Evolutionary conservation across 2,113 vertebrate species (phyloP).

Genomic region (Ranitomeya variabilis): DNA sequence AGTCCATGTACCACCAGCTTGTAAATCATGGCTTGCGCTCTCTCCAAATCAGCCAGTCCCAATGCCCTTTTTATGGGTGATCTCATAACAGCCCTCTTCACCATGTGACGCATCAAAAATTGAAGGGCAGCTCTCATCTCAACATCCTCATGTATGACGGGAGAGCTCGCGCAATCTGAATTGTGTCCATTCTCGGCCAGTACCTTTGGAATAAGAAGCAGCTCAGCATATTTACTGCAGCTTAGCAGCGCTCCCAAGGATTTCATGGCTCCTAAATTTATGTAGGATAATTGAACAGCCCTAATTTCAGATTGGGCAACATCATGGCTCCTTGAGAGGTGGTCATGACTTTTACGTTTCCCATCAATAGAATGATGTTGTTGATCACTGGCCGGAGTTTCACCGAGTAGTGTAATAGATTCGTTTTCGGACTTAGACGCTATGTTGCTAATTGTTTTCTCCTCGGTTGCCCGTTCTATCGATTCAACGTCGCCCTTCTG

Average conservation of each 20-base stretch:
- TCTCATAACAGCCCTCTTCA: conserved; percentile 93
- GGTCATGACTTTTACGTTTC: conserved; percentile 82
- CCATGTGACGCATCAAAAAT: conserved; percentile 98
- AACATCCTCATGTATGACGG: conserved; percentile 87
- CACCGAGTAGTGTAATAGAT: conserved; percentile 77
- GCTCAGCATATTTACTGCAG: conserved; percentile 95
- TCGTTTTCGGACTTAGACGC: conserved; percentile 84
- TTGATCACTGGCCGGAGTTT: conserved; percentile 66
- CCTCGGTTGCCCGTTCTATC: conserved; percentile 81
- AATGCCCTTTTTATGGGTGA: conserved; percentile 91
- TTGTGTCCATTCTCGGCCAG: conserved; percentile 90
- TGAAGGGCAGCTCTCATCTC: conserved; percentile 93
- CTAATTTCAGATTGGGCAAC: conserved; percentile 87
- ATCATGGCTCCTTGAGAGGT: conserved; percentile 74
- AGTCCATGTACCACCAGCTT: conserved; percentile 91
- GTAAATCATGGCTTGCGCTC: conserved; percentile 96
- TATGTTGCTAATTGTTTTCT: conserved; percentile 73
- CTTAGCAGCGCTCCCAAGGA: conserved; percentile 91
- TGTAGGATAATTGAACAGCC: conserved; percentile 92
- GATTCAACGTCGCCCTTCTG: conserved; percentile 72
- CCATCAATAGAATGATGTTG: conserved; percentile 76
- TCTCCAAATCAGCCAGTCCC: conserved; percentile 90
- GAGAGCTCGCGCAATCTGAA: conserved; percentile 82
- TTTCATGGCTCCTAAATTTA: conserved; percentile 97
- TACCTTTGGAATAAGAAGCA: conserved; percentile 92